phyloP scores from a whole-genome alignment of 2,888 invertebrate genomes.

The Ganaspis brasiliensis region DNA sequence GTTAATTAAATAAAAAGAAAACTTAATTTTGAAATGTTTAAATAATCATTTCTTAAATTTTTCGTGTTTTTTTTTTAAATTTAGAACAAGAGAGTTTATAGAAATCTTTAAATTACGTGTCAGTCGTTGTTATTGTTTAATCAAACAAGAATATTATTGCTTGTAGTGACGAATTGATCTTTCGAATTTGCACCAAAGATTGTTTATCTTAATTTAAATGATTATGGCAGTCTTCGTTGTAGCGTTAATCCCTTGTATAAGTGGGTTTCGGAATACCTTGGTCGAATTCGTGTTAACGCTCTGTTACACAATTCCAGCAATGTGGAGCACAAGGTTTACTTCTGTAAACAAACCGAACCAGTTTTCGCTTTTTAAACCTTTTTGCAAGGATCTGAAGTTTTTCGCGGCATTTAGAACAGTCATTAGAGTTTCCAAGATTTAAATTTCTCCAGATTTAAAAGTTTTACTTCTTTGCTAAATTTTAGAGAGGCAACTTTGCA shows the following conservation, averaged over 20 bases:
- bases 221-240: slow-evolving; percentile 18
- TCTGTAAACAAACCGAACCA: slow-evolving; percentile 26
- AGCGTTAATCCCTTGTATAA: slow-evolving; percentile 18
- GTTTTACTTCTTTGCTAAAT: too few relatives aligned
- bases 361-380: slow-evolving; percentile 13
- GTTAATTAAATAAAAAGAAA: too few relatives aligned
- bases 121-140: not conserved
- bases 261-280: slow-evolving; percentile 16
- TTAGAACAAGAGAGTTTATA: not conserved
- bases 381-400: slow-evolving; percentile 1
- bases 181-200: slow-evolving; percentile 33
- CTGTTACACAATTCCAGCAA: slow-evolving; percentile 37
- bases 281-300: slow-evolving; percentile 38
- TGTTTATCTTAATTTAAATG: slow-evolving; percentile 34
- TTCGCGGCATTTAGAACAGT: slow-evolving; percentile 7
- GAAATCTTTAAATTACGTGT: not conserved
- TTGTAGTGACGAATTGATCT: slow-evolving; percentile 30
- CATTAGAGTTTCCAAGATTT: not conserved
- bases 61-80: not conserved
- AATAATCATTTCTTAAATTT: not conserved
- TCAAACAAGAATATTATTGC: slow-evolving; percentile 13
- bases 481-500: too few relatives aligned
- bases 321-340: not conserved
- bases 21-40: too few relatives aligned
- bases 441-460: not conserved